Percentiles rank a stretch among this genome's conserved stretches.
Conservation (phyloP, 2,888 invertebrate genomes). For the Zygaena filipendulae region DNA sequence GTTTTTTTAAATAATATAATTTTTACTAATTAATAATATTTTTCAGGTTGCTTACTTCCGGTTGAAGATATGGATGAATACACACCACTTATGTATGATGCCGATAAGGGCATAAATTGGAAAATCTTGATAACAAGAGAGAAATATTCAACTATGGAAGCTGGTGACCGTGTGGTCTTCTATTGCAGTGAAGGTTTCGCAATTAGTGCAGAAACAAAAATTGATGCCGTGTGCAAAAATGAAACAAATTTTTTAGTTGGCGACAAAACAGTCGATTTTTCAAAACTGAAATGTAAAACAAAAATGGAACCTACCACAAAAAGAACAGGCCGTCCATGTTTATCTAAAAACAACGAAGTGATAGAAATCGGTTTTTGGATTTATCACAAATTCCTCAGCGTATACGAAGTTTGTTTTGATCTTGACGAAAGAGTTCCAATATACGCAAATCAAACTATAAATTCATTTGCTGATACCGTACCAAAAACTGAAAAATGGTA, state of each 20-base stretch:
- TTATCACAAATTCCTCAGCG: conserved; percentile 14
- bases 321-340: conserved; percentile 20
- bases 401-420: conserved; percentile 32
- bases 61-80: too few species aligned
- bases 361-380: conserved; percentile 24
- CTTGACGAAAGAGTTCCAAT: conserved; percentile 21
- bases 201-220: too few species aligned
- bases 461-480: conserved; percentile 16
- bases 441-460: conserved; percentile 21
- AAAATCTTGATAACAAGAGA: too few species aligned
- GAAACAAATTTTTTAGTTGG: conserved; percentile 20
- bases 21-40: too few species aligned
- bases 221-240: too few species aligned
- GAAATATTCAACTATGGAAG: too few species aligned
- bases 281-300: conserved; percentile 26
- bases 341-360: conserved; percentile 19
- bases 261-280: conserved; percentile 19
- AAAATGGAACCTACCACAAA: conserved; percentile 17
- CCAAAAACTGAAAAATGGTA: conserved; percentile 19
- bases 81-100: too few species aligned
- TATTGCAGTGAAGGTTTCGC: too few species aligned
- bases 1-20: too few species aligned
- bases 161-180: too few species aligned
- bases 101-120: too few species aligned
- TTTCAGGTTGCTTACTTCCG: too few species aligned